These are phyloP conservation scores for Nasonia vitripennis DNA, from an alignment of 1,140 invertebrate genomes.

Conservation along the genomic window DNA sequence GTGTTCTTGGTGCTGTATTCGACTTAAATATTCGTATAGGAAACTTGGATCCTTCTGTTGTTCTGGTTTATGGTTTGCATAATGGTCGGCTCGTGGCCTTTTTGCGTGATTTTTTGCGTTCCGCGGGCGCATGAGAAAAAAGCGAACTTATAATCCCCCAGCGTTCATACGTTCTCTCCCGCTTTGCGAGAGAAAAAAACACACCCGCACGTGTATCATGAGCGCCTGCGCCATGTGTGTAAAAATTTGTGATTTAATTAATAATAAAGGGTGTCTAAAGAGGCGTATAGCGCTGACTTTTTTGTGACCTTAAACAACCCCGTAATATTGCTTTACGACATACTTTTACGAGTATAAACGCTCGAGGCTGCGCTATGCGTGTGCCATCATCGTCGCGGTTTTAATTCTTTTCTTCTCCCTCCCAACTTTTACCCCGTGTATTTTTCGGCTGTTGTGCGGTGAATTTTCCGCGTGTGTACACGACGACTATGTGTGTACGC, in stretches of 20 bases:
- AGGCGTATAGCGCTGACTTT: background rate
- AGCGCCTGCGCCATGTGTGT: background rate
- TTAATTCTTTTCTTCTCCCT: background rate
- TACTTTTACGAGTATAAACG: constrained; percentile 2
- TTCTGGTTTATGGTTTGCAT: background rate
- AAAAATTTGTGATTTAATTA: constrained; percentile 28
- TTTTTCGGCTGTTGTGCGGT: background rate
- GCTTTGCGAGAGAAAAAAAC: background rate
- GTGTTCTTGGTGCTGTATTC: background rate
- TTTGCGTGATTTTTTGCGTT: background rate
- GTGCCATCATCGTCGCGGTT: too few species aligned
- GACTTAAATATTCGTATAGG: background rate
- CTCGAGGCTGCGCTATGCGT: background rate
- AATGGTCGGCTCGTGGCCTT: background rate
- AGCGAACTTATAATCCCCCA: background rate
- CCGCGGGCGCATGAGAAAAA: background rate
- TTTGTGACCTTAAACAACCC: constrained; percentile 15
- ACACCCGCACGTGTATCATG: background rate
- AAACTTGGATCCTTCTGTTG: background rate
- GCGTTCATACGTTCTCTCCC: background rate
- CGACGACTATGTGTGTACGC: background rate
- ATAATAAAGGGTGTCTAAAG: constrained; percentile 19
- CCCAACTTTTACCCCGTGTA: background rate
- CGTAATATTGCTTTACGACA: constrained; percentile 49
- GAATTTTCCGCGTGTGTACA: background rate